These are phyloP conservation scores for Acanthopagrus latus DNA, from an alignment of 2,797 vertebrate genomes.

Conservation along the genomic window DNA sequence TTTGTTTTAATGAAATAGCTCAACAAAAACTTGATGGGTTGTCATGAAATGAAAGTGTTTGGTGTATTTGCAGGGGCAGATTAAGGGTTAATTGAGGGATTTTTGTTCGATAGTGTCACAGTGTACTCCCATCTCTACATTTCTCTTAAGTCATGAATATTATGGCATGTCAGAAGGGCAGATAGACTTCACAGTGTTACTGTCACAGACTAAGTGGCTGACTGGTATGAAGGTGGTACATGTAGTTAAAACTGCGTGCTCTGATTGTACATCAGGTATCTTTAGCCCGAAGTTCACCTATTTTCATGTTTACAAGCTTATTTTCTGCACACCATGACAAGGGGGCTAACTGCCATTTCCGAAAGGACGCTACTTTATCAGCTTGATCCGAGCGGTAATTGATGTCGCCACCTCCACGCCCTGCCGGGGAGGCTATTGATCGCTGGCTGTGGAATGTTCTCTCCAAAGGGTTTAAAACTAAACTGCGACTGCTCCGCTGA, in stretches of 20 bases:
- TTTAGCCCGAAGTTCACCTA: conserved; percentile 15
- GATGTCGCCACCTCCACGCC: conserved; percentile 77
- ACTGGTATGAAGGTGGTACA: background rate
- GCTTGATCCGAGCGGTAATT: conserved; percentile 75
- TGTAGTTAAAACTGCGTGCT: background rate
- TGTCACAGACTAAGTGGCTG: background rate
- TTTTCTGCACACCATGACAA: conserved; percentile 67
- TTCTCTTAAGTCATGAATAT: background rate
- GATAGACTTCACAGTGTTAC: background rate
- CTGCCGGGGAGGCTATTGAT: conserved; percentile 73
- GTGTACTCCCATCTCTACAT: background rate
- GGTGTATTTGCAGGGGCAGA: background rate
- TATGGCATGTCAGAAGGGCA: background rate
- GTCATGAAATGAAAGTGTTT: background rate
- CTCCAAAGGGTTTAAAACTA: conserved; percentile 66
- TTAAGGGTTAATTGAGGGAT: background rate
- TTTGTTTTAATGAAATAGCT: background rate
- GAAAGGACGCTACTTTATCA: conserved; percentile 76
- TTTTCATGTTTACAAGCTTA: conserved; percentile 52
- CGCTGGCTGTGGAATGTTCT: conserved; percentile 57
- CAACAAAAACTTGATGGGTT: background rate
- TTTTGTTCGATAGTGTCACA: background rate
- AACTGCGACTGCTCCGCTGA: conserved; percentile 44
- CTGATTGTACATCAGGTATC: conserved; percentile 4
- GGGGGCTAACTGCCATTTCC: conserved; percentile 69